Conservation (phyloP, 2,113 vertebrate genomes). For the Hiodon tergisus region DNA sequence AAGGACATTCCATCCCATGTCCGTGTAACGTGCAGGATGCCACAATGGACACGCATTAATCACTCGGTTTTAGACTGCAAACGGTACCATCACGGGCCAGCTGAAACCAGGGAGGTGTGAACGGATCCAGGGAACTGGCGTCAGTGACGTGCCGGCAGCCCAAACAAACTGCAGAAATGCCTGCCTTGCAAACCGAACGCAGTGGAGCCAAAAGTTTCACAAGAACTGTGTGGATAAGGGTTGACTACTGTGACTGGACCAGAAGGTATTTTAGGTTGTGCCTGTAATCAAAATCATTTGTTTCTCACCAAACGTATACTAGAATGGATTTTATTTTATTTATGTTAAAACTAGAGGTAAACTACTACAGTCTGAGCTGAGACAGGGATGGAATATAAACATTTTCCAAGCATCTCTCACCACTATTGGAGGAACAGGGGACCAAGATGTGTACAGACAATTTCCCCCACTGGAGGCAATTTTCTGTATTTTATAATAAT, state of each 20-base stretch:
- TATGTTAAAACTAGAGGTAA: not conserved
- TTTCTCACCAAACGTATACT: too few species aligned
- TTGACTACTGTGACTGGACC: too few species aligned
- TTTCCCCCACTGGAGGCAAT: constrained; percentile 40
- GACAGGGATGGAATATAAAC: constrained; percentile 1
- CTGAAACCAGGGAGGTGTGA: constrained; percentile 9
- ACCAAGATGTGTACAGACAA: constrained; percentile 40
- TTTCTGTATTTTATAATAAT: constrained; percentile 34
- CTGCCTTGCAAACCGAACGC: not conserved
- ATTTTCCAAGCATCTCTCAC: not conserved
- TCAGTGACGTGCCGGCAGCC: constrained; percentile 10
- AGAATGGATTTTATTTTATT: too few species aligned
- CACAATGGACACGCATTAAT: not conserved
- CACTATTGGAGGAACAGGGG: constrained; percentile 19
- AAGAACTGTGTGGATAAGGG: too few species aligned
- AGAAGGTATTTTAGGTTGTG: too few species aligned
- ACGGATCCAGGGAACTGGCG: constrained; percentile 17
- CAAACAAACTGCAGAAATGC: not conserved
- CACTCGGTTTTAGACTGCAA: not conserved
- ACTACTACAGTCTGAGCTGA: constrained; percentile 21
- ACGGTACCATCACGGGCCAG: not conserved
- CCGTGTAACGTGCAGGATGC: not conserved
- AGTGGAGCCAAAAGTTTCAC: not conserved
- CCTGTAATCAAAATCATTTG: too few species aligned
- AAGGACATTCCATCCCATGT: not conserved